Base-by-base conservation (phyloP, 30 jellyfish, hydroid and myxozoan species). In the Hydractinia symbiolongicarpus region DNA sequence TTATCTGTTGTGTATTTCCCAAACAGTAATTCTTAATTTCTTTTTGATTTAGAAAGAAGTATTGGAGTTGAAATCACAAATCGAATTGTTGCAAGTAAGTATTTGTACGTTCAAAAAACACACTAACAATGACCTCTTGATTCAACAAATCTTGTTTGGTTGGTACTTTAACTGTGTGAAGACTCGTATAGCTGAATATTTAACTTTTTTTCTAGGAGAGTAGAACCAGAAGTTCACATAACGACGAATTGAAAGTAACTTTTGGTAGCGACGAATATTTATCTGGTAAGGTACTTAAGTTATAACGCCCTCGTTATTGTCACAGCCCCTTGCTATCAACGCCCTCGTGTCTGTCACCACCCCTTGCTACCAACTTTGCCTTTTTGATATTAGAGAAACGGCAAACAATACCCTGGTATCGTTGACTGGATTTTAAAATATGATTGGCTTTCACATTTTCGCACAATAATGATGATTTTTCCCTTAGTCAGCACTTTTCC, bases 211-310 rank as follows among this genome's bases (percentile, higher is more conserved):
- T 64, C 8, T 64, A 64, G 74, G 74, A 64, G 17, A 64, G 52
- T 64, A 64, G 7, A 9, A 51, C 4, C 17, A 64, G 40, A 44
- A 64, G 52, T 11, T 58, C 69, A 7, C 74, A 7, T 64, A 13
- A 7, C 17, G 74, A 6, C 44, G 44, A 30, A 30, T 30, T 30
- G 40, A 64, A 64, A 7, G 74, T 64, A 51, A 64, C 74, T n/a
- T 64, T 64, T 51, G 74, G 74, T n/a, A 64, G 74, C 40, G 19
- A 44, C n/a, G 74, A 64, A 64, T 51, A 64, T 64, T 64, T 64
- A 13, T 51, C 74, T 7, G 74, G 74, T 64, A 64, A 6, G 40
- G 4, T 30, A 30, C 1, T 30, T 30, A 30, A 30, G 44, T 30
- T 30, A 30, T 30, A 30, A 30, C 44, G 44, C 44, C 44, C 44